Evolutionary conservation across 2,888 invertebrate genomes (phyloP).

Genomic region (Pristionchus japonicus): DNA sequence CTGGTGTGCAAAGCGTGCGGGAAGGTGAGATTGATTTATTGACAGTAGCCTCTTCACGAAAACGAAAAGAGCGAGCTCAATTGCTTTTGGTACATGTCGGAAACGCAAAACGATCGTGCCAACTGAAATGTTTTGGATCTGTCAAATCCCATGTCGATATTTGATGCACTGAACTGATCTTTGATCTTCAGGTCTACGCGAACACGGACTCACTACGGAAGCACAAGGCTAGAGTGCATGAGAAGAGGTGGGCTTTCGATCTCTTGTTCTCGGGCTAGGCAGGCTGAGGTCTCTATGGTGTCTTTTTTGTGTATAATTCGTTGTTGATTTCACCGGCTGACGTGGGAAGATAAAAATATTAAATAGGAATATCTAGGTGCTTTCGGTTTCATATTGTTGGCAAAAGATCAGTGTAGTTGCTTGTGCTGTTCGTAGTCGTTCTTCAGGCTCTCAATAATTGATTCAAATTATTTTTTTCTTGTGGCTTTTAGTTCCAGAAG

Average conservation of each 20-base stretch:
- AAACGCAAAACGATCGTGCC: neutral
- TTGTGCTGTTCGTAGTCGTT: too few species aligned
- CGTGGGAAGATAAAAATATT: too few species aligned
- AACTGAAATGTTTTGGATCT: too few species aligned
- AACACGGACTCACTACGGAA: slow-evolving; percentile 1
- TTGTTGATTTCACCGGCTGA: neutral
- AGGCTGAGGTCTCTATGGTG: neutral
- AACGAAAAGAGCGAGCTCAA: too few species aligned
- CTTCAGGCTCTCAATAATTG: too few species aligned
- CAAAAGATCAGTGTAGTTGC: too few species aligned
- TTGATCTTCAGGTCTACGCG: slow-evolving; percentile 1
- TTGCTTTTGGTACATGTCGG: neutral
- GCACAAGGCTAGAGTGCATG: slow-evolving; percentile 43
- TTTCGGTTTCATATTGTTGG: too few species aligned
- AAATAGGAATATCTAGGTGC: too few species aligned
- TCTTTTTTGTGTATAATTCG: neutral
- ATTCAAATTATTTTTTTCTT: too few species aligned
- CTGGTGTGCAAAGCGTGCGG: neutral
- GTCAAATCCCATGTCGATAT: too few species aligned
- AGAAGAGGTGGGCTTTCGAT: neutral
- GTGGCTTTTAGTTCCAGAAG: too few species aligned
- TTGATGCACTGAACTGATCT: neutral
- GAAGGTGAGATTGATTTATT: neutral
- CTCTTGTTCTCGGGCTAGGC: neutral
- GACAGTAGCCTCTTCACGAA: neutral